Conservation (phyloP, 2,888 invertebrate species). For the Ichneumon xanthorius region DNA sequence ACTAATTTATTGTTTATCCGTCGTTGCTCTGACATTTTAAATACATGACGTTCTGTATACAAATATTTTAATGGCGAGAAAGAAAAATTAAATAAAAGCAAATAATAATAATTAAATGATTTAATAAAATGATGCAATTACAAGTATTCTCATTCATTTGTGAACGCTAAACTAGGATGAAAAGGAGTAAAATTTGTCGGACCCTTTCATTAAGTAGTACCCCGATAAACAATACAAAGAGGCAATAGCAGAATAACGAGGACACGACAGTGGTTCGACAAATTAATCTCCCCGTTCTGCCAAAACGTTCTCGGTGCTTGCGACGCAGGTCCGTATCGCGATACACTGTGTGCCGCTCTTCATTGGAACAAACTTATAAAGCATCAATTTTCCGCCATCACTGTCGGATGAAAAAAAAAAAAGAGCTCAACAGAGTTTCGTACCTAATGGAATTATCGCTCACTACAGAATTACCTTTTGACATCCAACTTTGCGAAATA, state of each 20-base stretch:
- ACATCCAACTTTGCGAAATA: neutral
- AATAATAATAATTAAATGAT: neutral
- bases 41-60: too few relatives aligned
- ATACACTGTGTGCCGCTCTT: neutral
- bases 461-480: neutral
- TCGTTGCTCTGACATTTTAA: too few relatives aligned
- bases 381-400: neutral
- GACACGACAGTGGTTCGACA: neutral
- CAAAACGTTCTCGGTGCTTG: neutral
- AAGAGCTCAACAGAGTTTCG: neutral
- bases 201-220: neutral
- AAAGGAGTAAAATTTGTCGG: neutral
- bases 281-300: neutral
- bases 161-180: neutral
- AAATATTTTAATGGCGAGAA: neutral
- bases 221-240: neutral
- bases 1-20: too few relatives aligned
- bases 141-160: neutral
- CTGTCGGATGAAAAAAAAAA: neutral
- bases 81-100: neutral
- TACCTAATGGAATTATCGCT: conserved; percentile 1
- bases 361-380: neutral
- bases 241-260: neutral
- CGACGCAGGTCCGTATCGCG: neutral
- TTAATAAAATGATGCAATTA: neutral